Conservation (phyloP, 2,888 invertebrate genomes). For the Teinopalpus imperialis region DNA sequence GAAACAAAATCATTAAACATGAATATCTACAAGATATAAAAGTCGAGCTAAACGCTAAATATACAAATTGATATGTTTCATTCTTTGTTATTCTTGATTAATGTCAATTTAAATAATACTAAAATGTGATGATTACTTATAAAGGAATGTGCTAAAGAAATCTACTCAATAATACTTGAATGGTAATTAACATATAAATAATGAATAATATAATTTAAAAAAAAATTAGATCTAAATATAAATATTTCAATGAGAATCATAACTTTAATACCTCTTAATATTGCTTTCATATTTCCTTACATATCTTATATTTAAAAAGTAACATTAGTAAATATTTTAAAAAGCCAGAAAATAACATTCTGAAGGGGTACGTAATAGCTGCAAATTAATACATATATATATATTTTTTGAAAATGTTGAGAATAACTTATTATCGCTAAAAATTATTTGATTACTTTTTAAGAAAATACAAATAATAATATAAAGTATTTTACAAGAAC, state of each 20-base stretch:
- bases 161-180: conserved; percentile 22
- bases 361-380: no score
- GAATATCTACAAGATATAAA: conserved; percentile 15
- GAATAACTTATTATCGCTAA: no score
- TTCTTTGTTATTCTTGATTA: conserved; percentile 73
- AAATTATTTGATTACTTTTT: no score
- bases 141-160: conserved; percentile 20
- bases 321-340: no score
- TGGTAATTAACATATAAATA: conserved; percentile 28
- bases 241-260: conserved; percentile 18
- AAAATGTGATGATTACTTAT: conserved; percentile 18
- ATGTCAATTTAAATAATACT: conserved; percentile 34
- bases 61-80: conserved; percentile 68
- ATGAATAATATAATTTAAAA: conserved; percentile 31
- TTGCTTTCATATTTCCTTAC: conserved; percentile 6
- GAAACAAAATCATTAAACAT: neutral
- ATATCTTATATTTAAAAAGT: no score
- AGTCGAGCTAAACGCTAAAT: conserved; percentile 32
- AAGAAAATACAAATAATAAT: no score
- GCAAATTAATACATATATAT: no score
- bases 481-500: no score
- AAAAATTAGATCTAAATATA: neutral
- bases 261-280: neutral
- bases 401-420: no score
- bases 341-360: no score